Base-by-base conservation (phyloP, 2,797 vertebrate genomes). In the Rhinogobio ventralis region DNA sequence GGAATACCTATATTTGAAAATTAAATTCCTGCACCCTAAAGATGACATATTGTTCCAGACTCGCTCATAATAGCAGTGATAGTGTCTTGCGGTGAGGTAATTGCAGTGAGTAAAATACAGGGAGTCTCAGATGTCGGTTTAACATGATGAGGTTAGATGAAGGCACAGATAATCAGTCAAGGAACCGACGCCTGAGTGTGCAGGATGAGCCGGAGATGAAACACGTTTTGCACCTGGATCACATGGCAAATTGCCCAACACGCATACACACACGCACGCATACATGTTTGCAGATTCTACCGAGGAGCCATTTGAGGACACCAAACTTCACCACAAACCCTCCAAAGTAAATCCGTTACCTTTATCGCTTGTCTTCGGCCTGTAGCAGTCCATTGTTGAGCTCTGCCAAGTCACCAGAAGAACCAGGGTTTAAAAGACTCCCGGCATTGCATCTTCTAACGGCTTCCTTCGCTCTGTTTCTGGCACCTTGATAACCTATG, bases 401-500 rank as follows among this genome's bases (percentile, higher is more conserved):
- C 33, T 42, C 13, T 64, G 74, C 17, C 46, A 25, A 62, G 23
- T 36, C 30, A 7, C 23, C 66, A 74, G 42, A 82, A 73, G 69
- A 62, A n/a, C 66, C 30, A 76, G 5, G 14, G 5, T 75, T 55
- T 17, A 49, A 79, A 82, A 36, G 78, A 72, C 71, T 66, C 64
- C 76, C 28, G 0, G 28, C 62, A 64, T 33, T 62, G 33, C 71
- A 33, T 14, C 45, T 71, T 82, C 72, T 67, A 10, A 28, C 55
- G 46, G 64, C 62, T 51, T 57, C n/a, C 30, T 33, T 80, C 69
- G 74, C 82, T 92, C 84, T 81, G 81, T 86, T 90, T 85, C 13
- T 71, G 45, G 39, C 1, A n/a, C 66, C 45, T 45, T 82, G 73
- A 69, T 89, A 79, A 79, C 86, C 89, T 91, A 78, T 53, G 83